Conservation (phyloP, 2,888 invertebrate genomes). For the Lasiommata megera region DNA sequence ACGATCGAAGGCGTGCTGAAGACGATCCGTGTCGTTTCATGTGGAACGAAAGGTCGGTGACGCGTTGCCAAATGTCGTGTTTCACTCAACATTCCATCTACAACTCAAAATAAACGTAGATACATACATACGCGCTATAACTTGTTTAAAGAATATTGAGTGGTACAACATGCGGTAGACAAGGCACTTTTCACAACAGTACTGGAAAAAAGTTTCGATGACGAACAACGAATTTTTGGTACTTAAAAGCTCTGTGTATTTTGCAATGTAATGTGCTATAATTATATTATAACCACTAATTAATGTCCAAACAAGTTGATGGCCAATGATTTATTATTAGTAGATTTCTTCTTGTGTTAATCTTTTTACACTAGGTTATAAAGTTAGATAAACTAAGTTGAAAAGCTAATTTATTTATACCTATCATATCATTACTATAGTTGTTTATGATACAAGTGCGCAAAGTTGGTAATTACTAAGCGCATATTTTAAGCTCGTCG, state of each 20-base stretch:
- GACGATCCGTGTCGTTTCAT: slow-evolving; percentile 54
- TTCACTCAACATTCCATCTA: slow-evolving; percentile 69
- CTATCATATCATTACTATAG: slow-evolving; percentile 29
- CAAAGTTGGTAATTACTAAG: not conserved
- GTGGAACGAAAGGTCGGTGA: slow-evolving; percentile 67
- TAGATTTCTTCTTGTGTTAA: slow-evolving; percentile 22
- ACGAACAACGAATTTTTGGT: not conserved
- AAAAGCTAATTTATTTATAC: slow-evolving; percentile 31
- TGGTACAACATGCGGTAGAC: no score
- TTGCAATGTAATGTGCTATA: not conserved
- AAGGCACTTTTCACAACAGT: not conserved
- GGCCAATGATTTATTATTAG: slow-evolving; percentile 18
- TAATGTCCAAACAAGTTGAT: slow-evolving; percentile 1
- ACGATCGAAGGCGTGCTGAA: slow-evolving; percentile 54
- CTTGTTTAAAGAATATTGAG: no score
- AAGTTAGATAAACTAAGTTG: slow-evolving; percentile 18
- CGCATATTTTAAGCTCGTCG: not conserved
- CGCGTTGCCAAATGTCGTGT: slow-evolving; percentile 61
- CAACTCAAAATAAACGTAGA: slow-evolving; percentile 31
- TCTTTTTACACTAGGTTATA: no score
- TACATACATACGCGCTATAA: no score
- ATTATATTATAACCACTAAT: not conserved
- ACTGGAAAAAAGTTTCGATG: not conserved
- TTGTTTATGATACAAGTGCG: not conserved
- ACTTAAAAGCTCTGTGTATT: not conserved